Evolutionary conservation across 1,140 invertebrate species (phyloP).

Genomic region (Orchesella cincta): DNA sequence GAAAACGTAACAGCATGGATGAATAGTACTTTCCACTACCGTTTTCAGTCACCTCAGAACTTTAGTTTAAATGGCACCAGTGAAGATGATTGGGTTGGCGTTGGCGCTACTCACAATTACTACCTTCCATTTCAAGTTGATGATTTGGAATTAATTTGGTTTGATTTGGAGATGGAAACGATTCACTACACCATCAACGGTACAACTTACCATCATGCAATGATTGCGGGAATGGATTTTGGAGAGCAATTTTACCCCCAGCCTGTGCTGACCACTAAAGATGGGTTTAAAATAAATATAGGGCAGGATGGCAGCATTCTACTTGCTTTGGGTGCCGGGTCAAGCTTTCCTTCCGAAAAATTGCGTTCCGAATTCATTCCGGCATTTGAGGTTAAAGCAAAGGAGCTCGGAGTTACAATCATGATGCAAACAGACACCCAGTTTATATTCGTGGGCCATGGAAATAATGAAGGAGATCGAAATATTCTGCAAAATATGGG

Average conservation of each 20-base stretch:
- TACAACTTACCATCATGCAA: not conserved
- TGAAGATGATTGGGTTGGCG: not conserved
- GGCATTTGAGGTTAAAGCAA: not conserved
- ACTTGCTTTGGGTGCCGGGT: not conserved
- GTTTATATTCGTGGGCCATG: not conserved
- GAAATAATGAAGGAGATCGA: not conserved
- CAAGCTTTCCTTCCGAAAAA: not conserved
- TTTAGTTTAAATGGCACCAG: not conserved
- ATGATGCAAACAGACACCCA: not conserved
- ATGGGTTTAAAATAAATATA: not conserved
- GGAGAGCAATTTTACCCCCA: slow-evolving; percentile 3
- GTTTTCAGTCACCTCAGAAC: not conserved
- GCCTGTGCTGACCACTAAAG: not conserved
- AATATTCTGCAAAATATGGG: not conserved
- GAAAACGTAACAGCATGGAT: not conserved
- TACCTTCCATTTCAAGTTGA: not conserved
- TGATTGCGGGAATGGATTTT: not conserved
- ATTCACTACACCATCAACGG: not conserved
- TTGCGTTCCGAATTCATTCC: not conserved
- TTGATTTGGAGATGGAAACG: not conserved
- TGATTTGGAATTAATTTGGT: not conserved
- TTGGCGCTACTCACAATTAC: not conserved
- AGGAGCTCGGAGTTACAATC: not conserved
- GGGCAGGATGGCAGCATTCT: not conserved
- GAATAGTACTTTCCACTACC: not conserved